These are phyloP conservation scores for Ophion slaviceki DNA, from an alignment of 2,888 invertebrate species.

Conservation along the genomic window DNA sequence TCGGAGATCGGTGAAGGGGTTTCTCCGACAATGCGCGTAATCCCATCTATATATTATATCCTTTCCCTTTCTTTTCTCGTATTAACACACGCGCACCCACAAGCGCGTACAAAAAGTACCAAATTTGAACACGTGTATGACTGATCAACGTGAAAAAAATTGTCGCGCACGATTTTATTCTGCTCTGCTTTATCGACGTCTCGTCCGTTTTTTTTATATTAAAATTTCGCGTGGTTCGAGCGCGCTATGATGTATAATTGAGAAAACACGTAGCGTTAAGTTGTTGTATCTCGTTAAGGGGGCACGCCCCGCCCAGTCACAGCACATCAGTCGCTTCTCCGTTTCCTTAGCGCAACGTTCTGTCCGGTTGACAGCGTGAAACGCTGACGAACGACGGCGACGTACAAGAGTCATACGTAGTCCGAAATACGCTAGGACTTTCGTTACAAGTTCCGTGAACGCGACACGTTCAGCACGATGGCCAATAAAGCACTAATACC, in stretches of 20 bases:
- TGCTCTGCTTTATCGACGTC: neutral
- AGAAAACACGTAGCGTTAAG: constrained; percentile 31
- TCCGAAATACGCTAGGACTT: constrained; percentile 13
- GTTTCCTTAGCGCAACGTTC: constrained; percentile 44
- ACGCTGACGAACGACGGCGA: constrained; percentile 48
- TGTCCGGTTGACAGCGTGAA: constrained; percentile 60
- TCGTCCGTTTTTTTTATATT: constrained; percentile 16
- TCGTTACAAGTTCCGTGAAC: constrained; percentile 6
- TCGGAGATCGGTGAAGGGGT: constrained; percentile 59
- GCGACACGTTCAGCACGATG: constrained; percentile 38
- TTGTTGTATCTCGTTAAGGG: constrained; percentile 53
- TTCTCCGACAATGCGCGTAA: constrained; percentile 66
- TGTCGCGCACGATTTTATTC: constrained; percentile 29
- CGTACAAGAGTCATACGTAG: constrained; percentile 43
- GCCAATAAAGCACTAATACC: constrained; percentile 60
- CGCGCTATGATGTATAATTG: constrained; percentile 21
- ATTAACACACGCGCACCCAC: neutral
- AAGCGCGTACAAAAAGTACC: neutral
- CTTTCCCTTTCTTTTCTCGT: constrained; percentile 53
- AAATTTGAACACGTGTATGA: constrained; percentile 33
- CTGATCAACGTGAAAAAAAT: constrained; percentile 41
- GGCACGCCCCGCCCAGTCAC: constrained; percentile 50
- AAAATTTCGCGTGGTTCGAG: neutral
- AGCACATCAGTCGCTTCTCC: constrained; percentile 16
- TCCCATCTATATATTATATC: constrained; percentile 69